These are phyloP conservation scores for Origma solitaria DNA, from an alignment of 2,113 vertebrate species.

Conservation along the genomic window DNA sequence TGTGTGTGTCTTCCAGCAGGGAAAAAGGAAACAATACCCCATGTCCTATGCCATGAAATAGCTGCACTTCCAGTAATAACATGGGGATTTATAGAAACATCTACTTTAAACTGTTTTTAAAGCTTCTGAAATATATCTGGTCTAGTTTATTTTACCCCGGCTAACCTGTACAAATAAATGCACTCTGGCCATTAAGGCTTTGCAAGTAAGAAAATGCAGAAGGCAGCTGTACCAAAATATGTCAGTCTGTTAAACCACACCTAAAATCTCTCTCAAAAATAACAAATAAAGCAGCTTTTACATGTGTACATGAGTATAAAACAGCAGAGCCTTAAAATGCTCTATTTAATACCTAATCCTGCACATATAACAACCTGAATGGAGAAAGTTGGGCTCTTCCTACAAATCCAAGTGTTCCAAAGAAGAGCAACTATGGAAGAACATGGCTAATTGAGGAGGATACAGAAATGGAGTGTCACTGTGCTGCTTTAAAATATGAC, in stretches of 20 bases:
- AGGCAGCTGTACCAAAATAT: neutral
- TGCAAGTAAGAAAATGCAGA: neutral
- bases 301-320: neutral
- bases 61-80: constrained; percentile 15
- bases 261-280: neutral
- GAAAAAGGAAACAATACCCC: neutral
- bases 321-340: neutral
- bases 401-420: neutral
- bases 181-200: neutral
- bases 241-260: neutral
- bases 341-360: neutral
- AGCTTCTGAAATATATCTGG: neutral
- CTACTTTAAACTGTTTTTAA: constrained; percentile 23
- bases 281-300: neutral
- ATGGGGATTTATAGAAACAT: constrained; percentile 39
- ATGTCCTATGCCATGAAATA: neutral
- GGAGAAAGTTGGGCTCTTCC: neutral
- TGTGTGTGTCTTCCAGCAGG: neutral
- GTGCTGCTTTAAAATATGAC: neutral
- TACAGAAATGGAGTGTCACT: neutral
- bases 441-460: neutral
- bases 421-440: neutral
- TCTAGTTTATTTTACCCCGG: neutral
- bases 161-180: neutral
- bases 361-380: neutral